Base-by-base conservation (phyloP, 2,113 vertebrate genomes). In the Gnathonemus longibarbis region DNA sequence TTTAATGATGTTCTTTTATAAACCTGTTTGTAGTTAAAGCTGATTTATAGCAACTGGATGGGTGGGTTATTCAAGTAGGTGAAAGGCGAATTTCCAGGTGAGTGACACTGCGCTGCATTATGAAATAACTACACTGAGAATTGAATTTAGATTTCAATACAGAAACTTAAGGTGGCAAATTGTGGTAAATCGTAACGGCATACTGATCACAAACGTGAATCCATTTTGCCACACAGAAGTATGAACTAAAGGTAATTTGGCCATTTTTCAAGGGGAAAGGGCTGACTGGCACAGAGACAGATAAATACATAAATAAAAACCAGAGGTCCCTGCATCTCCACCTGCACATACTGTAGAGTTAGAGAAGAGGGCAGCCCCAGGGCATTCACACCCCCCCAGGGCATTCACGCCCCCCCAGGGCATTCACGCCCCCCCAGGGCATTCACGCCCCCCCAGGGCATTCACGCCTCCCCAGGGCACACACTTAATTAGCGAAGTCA, bases 401-500 rank as follows among this genome's bases (percentile, higher is more conserved):
- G 17, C 53, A 21, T 6, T 56, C 49, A 50, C 49, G 13, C 19
- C 53, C 2, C 53, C 53, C 5, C 19, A 56, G 85, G 49, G 35
- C 53, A 21, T 6, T 56, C 49, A 50, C 49, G 13, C 19, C 53
- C 0, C 49, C 85, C 46, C 48, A 21, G 84, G 45, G 17, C 53
- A 21, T 6, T 56, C 49, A 50, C 49, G 13, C 19, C 53, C 2
- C 53, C 53, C 5, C 19, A 56, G 85, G 49, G 35, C n/a, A 13
- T 3, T 88, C 53, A 45, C 39, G 10, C n/a, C 45, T 52, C 39
- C 27, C 84, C 0, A 49, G 17, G 48, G 11, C 74, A 39, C 74
- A 89, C 49, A 83, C 24, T 88, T 88, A 88, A 88, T 88, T 88
- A 88, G 58, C 27, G 45, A n/a, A 52, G 83, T 48, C 42, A 85